Percentiles rank a stretch among this genome's conserved stretches.
phyloP scores from a whole-genome alignment of 2,797 vertebrate species.

The Fistularia commersonii region DNA sequence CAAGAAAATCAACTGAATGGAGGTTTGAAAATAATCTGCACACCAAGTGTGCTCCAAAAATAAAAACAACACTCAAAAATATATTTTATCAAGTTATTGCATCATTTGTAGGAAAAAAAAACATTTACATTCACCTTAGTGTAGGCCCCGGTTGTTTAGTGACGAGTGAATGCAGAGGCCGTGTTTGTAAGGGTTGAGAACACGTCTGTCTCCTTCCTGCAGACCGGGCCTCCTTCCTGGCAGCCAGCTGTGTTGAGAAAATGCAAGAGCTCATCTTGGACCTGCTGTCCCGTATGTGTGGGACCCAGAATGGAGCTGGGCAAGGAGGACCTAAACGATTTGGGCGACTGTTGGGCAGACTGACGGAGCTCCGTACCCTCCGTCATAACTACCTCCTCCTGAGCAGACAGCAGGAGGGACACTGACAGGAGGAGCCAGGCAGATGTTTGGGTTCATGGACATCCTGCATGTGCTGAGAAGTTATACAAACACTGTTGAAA shows the following conservation, averaged over 20 bases:
- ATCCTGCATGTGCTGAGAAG: constrained; percentile 7
- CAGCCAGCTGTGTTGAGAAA: constrained; percentile 80
- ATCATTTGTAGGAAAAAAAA: too few relatives aligned
- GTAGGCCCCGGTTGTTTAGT: too few relatives aligned
- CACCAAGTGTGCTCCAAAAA: too few relatives aligned
- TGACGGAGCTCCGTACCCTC: constrained; percentile 91
- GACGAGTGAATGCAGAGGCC: too few relatives aligned
- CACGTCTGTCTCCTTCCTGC: constrained; percentile 5
- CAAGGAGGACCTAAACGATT: constrained; percentile 87
- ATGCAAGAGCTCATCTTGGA: constrained; percentile 92
- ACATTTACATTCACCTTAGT: too few relatives aligned
- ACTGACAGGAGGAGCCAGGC: constrained; percentile 12
- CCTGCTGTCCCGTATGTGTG: constrained; percentile 86
- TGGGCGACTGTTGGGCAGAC: constrained; percentile 87
- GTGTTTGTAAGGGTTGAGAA: neutral
- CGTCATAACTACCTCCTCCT: constrained; percentile 87
- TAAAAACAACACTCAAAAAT: too few relatives aligned
- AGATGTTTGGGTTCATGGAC: constrained; percentile 3
- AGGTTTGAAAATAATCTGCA: too few relatives aligned
- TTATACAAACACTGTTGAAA: neutral
- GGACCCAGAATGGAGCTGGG: constrained; percentile 60
- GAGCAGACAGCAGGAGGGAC: constrained; percentile 60
- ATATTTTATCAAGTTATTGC: too few relatives aligned
- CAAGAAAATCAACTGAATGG: too few relatives aligned
- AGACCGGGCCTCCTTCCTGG: constrained; percentile 70